A percentile compares a stretch with the other conserved stretches of the same genome.
These are phyloP conservation scores for human DNA, from an alignment of 2,113 vertebrate species.

Conservation along the genomic window DNA sequence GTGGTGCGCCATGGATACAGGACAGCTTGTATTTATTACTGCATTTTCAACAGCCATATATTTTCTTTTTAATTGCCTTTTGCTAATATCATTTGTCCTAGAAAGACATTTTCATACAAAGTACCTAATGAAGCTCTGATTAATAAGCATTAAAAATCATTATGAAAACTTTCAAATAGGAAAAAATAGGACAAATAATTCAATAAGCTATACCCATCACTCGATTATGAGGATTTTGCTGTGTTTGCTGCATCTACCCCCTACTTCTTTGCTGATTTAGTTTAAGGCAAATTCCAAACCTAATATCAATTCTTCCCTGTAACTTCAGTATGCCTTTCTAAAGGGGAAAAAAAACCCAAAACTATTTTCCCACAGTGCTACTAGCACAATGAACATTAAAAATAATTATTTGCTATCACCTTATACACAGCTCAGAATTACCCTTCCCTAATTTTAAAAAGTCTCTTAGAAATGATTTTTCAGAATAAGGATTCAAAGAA, in stretches of 20 bases:
- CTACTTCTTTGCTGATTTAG: neutral
- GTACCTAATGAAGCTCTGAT: slow-evolving; percentile 2
- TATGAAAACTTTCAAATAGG: neutral
- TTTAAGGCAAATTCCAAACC: neutral
- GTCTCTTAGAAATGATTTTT: neutral
- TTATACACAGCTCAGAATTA: neutral
- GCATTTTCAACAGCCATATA: neutral
- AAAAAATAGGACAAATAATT: neutral
- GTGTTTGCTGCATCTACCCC: neutral
- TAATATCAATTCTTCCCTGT: neutral
- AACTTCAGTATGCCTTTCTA: neutral
- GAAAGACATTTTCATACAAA: slow-evolving; percentile 37
- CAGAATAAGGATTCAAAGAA: neutral
- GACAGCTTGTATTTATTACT: neutral
- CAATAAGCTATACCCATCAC: neutral
- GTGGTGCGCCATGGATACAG: neutral
- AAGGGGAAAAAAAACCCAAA: neutral
- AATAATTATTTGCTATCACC: neutral
- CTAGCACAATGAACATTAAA: neutral
- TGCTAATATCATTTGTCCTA: slow-evolving; percentile 30
- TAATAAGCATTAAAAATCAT: slow-evolving; percentile 18
- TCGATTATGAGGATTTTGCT: neutral
- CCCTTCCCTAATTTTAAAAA: neutral
- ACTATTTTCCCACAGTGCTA: neutral
- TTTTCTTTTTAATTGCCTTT: slow-evolving; percentile 40